These are phyloP conservation scores for Betta splendens DNA, from an alignment of 2,797 vertebrate species.

Conservation along the genomic window DNA sequence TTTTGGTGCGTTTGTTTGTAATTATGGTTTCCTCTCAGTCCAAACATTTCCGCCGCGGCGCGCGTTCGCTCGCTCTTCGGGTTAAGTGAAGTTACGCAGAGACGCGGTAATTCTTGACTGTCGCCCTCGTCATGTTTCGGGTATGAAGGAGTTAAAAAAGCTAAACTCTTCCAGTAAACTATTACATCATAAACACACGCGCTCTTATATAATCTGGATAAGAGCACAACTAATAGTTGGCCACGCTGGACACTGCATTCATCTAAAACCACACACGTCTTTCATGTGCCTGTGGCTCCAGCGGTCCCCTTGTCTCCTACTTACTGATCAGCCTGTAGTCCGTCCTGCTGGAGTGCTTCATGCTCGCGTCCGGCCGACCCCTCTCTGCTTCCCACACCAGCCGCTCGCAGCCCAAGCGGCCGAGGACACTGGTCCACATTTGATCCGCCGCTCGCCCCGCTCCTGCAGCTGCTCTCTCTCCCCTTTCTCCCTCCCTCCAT, in stretches of 20 bases:
- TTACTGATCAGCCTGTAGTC: slow-evolving; percentile 85
- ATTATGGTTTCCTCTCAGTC: slow-evolving; percentile 3
- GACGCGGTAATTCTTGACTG: slow-evolving; percentile 11
- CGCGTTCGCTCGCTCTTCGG: slow-evolving; percentile 14
- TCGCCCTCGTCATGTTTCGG: slow-evolving; percentile 11
- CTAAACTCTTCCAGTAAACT: neutral
- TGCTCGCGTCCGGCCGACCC: slow-evolving; percentile 58
- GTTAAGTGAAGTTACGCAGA: slow-evolving; percentile 24
- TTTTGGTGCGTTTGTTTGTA: neutral
- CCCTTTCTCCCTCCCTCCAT: slow-evolving; percentile 14
- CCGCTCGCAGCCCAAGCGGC: slow-evolving; percentile 61
- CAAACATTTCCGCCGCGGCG: slow-evolving; percentile 11
- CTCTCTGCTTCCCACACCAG: slow-evolving; percentile 62
- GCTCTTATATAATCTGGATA: neutral
- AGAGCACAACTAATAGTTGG: neutral
- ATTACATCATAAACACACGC: neutral
- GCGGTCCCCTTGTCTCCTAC: slow-evolving; percentile 56
- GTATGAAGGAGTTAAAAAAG: slow-evolving; percentile 5
- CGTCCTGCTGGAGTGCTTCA: slow-evolving; percentile 79
- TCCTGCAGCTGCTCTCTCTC: slow-evolving; percentile 76
- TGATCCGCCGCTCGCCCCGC: slow-evolving; percentile 72
- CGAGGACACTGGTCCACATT: slow-evolving; percentile 81
- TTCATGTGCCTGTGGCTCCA: neutral
- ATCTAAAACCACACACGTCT: neutral
- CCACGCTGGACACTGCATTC: neutral